Conservation (phyloP, 2,888 invertebrate genomes). For the Lasioglossum malachurum region DNA sequence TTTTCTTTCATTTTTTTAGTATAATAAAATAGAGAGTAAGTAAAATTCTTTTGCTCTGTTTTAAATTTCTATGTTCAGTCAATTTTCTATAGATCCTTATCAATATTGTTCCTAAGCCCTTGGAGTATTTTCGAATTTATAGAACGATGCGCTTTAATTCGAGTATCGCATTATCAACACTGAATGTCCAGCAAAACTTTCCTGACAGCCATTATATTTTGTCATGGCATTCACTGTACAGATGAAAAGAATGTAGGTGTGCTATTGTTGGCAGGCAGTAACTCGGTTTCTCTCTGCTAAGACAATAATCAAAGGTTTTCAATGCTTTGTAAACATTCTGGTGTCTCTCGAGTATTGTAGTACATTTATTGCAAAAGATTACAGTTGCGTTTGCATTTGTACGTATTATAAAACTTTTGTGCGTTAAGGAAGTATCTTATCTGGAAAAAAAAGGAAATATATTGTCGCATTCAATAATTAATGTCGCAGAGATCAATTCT, state of each 20-base stretch:
- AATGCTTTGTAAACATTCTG: constrained; percentile 61
- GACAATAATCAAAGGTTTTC: constrained; percentile 68
- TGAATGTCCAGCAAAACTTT: constrained; percentile 56
- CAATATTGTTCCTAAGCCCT: constrained; percentile 65
- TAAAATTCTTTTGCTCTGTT: constrained; percentile 59
- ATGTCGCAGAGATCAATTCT: not conserved
- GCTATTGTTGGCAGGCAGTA: constrained; percentile 75
- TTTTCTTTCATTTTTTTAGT: constrained; percentile 33
- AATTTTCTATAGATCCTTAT: constrained; percentile 55
- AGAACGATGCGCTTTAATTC: constrained; percentile 53
- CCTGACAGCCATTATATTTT: constrained; percentile 67
- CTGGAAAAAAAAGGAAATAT: constrained; percentile 65
- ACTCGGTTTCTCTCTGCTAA: constrained; percentile 68
- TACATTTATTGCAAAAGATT: constrained; percentile 65
- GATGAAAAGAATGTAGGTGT: constrained; percentile 67
- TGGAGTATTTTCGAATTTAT: constrained; percentile 66
- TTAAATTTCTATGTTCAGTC: constrained; percentile 61
- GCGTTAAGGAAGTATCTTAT: constrained; percentile 62
- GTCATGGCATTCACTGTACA: constrained; percentile 64
- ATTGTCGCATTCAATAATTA: constrained; percentile 11
- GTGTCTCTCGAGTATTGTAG: constrained; percentile 70
- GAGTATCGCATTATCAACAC: constrained; percentile 61
- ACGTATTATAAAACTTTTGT: constrained; percentile 59
- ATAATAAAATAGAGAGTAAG: constrained; percentile 68
- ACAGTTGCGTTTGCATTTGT: constrained; percentile 54